Percentiles rank a stretch among this genome's conserved stretches.
phyloP scores from a whole-genome alignment of 2,888 invertebrate species.

The Hedya salicella region DNA sequence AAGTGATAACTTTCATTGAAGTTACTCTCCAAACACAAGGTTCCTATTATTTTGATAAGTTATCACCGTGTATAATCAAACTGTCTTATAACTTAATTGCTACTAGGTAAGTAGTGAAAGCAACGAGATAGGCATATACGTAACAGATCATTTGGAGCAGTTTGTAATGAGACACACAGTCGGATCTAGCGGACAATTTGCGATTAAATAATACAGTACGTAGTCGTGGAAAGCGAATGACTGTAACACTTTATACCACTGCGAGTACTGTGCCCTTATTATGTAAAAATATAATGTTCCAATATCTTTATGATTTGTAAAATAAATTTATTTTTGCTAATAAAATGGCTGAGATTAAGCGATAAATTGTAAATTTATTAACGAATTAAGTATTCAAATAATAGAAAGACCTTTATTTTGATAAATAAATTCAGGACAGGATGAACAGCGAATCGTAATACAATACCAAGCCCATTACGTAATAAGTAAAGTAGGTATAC shows the following conservation, averaged over 20 bases:
- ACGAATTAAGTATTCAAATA: too few relatives aligned
- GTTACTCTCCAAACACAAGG: not conserved
- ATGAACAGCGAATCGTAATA: not conserved
- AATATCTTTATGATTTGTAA: too few relatives aligned
- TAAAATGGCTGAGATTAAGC: too few relatives aligned
- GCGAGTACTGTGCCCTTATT: not conserved
- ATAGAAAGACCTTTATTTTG: too few relatives aligned
- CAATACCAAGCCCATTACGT: not conserved
- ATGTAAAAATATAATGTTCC: too few relatives aligned
- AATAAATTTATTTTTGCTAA: too few relatives aligned
- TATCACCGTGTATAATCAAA: constrained; percentile 9
- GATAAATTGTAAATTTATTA: too few relatives aligned
- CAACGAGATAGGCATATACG: constrained; percentile 41
- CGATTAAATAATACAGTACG: constrained; percentile 6
- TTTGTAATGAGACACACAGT: constrained; percentile 35
- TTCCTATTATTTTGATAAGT: not conserved
- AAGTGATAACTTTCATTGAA: not conserved
- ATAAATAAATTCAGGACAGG: not conserved
- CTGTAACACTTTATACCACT: not conserved
- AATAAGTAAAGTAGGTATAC: not conserved
- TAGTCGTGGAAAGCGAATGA: not conserved
- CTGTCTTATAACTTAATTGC: constrained; percentile 27
- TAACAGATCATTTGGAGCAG: constrained; percentile 43
- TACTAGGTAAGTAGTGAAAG: constrained; percentile 43
- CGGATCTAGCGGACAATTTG: constrained; percentile 17